Evolutionary conservation across 2,888 invertebrate species (phyloP).

Genomic region (Gnatocerus cornutus): DNA sequence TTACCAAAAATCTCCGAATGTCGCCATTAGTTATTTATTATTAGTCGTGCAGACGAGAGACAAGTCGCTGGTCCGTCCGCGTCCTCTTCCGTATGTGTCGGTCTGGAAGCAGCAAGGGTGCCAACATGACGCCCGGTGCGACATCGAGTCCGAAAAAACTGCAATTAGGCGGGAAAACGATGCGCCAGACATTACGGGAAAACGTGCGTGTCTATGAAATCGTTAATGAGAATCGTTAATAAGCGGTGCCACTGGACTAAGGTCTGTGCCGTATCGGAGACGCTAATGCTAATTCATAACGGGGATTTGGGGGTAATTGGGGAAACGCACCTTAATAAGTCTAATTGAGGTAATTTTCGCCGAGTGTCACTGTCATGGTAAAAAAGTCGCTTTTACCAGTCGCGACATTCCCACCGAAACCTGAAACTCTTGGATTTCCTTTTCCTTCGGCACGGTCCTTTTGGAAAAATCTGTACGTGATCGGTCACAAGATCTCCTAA

Average conservation of each 20-base stretch:
- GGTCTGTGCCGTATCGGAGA: constrained; percentile 6
- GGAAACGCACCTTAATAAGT: not conserved
- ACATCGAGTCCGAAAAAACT: constrained; percentile 5
- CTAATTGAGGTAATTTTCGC: not conserved
- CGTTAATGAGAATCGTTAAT: constrained; percentile 26
- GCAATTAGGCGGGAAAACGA: constrained; percentile 23
- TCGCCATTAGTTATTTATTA: no score
- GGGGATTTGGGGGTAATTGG: not conserved
- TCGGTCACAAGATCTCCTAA: constrained; percentile 39
- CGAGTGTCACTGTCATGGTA: not conserved
- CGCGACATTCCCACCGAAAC: constrained; percentile 24
- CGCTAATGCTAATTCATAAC: constrained; percentile 20
- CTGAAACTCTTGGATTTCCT: constrained; percentile 4
- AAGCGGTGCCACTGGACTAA: constrained; percentile 25
- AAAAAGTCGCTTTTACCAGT: no score
- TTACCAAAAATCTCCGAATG: no score
- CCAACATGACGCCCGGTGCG: constrained; percentile 22
- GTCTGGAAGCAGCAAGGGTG: constrained; percentile 8
- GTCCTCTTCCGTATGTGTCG: not conserved
- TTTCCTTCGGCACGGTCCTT: constrained; percentile 7
- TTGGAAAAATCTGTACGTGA: constrained; percentile 35
- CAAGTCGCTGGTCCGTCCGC: no score
- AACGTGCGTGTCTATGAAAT: constrained; percentile 11
- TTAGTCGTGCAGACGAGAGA: no score
- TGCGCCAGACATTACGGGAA: constrained; percentile 30